A percentile compares a stretch with the other conserved stretches of the same genome.
Evolutionary conservation across 2,888 invertebrate species (phyloP).

Genomic region (Candidula unifasciata): DNA sequence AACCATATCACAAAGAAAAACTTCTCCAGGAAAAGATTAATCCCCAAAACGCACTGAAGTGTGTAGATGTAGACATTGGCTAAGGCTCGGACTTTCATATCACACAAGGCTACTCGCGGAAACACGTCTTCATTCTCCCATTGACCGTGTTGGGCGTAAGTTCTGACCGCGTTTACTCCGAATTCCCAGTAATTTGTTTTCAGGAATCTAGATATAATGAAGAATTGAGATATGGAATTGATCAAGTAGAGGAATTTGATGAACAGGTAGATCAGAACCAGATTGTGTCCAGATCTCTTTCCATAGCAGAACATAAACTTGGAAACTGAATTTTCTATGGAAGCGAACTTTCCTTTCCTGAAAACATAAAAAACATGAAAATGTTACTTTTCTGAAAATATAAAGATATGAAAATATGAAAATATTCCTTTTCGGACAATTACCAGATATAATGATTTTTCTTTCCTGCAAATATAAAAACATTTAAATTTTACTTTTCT

Average conservation of each 20-base stretch:
- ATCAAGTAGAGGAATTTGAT: slow-evolving; percentile 50
- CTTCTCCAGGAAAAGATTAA: slow-evolving; percentile 73
- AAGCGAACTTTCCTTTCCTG: background rate
- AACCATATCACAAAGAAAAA: slow-evolving; percentile 73
- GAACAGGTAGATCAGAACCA: slow-evolving; percentile 49
- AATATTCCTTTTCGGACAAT: too few species aligned
- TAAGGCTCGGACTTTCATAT: slow-evolving; percentile 69
- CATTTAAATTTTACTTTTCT: too few species aligned
- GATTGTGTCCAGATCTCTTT: slow-evolving; percentile 49
- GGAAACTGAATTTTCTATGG: slow-evolving; percentile 45
- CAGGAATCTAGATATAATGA: slow-evolving; percentile 49
- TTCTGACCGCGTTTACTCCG: slow-evolving; percentile 33
- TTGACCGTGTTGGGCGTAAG: slow-evolving; percentile 24
- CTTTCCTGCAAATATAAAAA: too few species aligned
- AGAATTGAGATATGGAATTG: slow-evolving; percentile 51
- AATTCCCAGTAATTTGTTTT: slow-evolving; percentile 50
- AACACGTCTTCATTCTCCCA: slow-evolving; percentile 54
- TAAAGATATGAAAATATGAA: too few species aligned
- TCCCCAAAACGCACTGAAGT: slow-evolving; percentile 69
- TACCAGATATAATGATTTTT: too few species aligned
- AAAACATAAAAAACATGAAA: background rate
- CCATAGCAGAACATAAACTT: slow-evolving; percentile 52
- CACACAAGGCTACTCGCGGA: slow-evolving; percentile 69
- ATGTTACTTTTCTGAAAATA: too few species aligned
- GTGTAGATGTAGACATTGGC: slow-evolving; percentile 69